Conservation (phyloP, 2,888 invertebrate species). For the Campaea margaritaria region DNA sequence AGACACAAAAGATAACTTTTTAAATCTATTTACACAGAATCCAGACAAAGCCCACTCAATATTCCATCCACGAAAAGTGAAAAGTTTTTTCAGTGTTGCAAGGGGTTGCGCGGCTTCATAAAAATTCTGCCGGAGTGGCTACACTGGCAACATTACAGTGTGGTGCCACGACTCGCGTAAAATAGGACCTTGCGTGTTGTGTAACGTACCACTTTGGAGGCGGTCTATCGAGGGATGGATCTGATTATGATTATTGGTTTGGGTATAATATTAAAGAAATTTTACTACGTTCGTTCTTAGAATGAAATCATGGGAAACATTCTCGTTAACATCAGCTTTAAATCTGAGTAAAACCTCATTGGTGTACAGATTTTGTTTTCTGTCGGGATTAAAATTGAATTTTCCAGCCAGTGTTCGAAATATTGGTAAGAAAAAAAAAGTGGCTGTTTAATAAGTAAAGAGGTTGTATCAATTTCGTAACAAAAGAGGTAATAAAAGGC, state of each 20-base stretch:
- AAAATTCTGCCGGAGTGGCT: slow-evolving; percentile 25
- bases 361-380: not conserved
- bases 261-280: not conserved
- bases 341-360: not conserved
- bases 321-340: too few relatives aligned
- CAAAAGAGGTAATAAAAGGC: slow-evolving; percentile 42
- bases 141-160: not conserved
- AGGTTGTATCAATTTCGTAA: slow-evolving; percentile 44
- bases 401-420: not conserved
- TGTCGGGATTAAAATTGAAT: not conserved
- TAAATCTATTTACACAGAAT: slow-evolving; percentile 10
- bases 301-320: too few relatives aligned
- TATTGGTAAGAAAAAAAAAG: not conserved
- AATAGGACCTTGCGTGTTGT: slow-evolving; percentile 4
- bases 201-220: slow-evolving; percentile 35
- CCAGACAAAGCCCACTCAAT: slow-evolving; percentile 26
- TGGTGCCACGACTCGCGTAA: not conserved
- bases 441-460: slow-evolving; percentile 25
- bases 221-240: slow-evolving; percentile 18
- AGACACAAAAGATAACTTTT: slow-evolving; percentile 1
- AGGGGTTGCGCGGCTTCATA: slow-evolving; percentile 31
- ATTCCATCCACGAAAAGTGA: slow-evolving; percentile 35
- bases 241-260: slow-evolving; percentile 28
- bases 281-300: too few relatives aligned
- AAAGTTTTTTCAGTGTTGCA: slow-evolving; percentile 35